Base-by-base conservation (phyloP, 1,140 invertebrate species). In the Drosophila mayri region DNA sequence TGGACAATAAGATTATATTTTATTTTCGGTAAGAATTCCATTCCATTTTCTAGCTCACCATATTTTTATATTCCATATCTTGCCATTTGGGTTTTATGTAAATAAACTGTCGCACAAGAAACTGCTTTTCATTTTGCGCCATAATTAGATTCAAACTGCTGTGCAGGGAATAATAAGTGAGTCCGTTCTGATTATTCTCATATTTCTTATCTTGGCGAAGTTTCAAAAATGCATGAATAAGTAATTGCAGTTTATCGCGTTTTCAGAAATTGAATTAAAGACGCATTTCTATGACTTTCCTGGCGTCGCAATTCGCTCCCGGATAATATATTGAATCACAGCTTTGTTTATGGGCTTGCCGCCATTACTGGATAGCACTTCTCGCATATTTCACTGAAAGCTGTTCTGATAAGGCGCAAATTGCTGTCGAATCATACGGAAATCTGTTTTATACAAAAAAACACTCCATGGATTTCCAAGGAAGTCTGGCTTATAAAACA, bases 121-220 rank as follows among this genome's bases (percentile, higher is more conserved):
- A 57, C 63, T 62, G 81, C 59, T 65, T 62, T 71, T 76, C 18
- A 54, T 25, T n/a, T 41, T 84, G 62, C 18, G 62, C 72, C 65
- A 57, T 85, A 77, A 79, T 68, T 14, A 58, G 22, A 85, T 64
- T 64, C 60, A 57, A 55, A 80, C 70, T 61, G 78, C 61, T 85
- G 74, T 28, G 58, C 57, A 63, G 49, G 44, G 55, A 61, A 79
- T 46, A 82, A 71, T 61, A 47, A 62, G 52, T 60, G 55, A 58
- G 70, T 64, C 22, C 30, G 50, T 52, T 66, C 44, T 14, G 35
- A 68, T 43, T 46, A 47, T 35, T 70, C 32, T 70, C 67, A 58
- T 71, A 61, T 62, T 52, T 47, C 70, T 52, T 40, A 46, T 52
- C 52, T 57, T 35, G 30, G 37, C 52, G 52, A 35, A 38, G 11